These are phyloP conservation scores for Lymantria dispar DNA, from an alignment of 2,888 invertebrate genomes.

Conservation along the genomic window DNA sequence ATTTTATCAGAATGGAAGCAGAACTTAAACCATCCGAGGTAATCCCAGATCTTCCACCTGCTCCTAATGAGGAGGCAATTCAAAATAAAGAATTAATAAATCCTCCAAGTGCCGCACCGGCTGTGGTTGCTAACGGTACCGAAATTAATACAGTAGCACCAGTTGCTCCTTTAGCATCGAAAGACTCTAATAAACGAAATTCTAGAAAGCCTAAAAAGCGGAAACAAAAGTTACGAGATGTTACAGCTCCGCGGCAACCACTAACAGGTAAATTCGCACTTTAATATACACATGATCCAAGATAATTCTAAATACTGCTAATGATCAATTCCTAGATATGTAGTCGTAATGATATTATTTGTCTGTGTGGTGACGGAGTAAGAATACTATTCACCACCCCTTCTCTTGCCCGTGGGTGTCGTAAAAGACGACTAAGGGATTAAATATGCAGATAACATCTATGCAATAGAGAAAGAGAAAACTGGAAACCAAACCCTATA, in stretches of 20 bases:
- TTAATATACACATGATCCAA: too few relatives aligned
- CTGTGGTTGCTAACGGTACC: constrained; percentile 2
- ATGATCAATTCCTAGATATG: too few relatives aligned
- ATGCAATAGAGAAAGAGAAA: too few relatives aligned
- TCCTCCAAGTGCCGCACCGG: background rate
- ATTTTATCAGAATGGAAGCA: constrained; percentile 2
- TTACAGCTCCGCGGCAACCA: constrained; percentile 88
- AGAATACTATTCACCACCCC: too few relatives aligned
- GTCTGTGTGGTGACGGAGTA: too few relatives aligned
- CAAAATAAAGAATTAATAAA: constrained; percentile 15
- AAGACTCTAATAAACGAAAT: constrained; percentile 57
- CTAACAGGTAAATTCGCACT: constrained; percentile 80
- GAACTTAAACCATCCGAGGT: constrained; percentile 1
- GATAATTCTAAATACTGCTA: too few relatives aligned
- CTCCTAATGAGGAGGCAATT: constrained; percentile 10
- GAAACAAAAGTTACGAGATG: constrained; percentile 87
- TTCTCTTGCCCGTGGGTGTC: too few relatives aligned
- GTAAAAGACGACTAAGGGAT: too few relatives aligned
- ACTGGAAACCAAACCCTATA: too few relatives aligned
- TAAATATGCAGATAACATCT: too few relatives aligned
- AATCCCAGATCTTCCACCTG: constrained; percentile 2
- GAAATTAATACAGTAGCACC: constrained; percentile 2
- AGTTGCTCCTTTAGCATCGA: constrained; percentile 18
- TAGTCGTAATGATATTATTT: too few relatives aligned
- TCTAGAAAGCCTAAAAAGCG: constrained; percentile 84